These are phyloP conservation scores for Steatocranus sp. DNA, from an alignment of 2,797 vertebrate genomes.

Conservation along the genomic window DNA sequence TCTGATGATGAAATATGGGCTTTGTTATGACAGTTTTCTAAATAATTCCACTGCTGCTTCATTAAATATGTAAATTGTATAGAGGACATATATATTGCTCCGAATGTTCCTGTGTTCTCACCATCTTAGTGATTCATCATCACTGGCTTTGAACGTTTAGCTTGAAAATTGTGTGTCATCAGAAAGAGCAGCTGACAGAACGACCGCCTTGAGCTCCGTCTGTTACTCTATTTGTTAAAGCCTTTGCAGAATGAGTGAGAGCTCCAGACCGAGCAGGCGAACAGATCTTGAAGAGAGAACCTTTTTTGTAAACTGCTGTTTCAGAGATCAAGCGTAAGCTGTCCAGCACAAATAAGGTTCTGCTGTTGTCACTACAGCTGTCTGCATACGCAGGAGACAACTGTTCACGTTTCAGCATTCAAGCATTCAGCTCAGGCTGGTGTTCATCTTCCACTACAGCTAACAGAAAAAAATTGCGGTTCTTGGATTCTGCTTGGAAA, in stretches of 20 bases:
- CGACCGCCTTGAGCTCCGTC: not conserved
- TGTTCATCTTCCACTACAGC: not conserved
- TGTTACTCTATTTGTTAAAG: not conserved
- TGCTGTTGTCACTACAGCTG: not conserved
- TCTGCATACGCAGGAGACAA: not conserved
- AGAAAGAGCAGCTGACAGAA: not conserved
- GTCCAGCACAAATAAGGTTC: not conserved
- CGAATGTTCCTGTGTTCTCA: not conserved
- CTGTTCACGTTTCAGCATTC: not conserved
- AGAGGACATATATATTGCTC: not conserved
- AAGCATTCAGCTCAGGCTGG: not conserved
- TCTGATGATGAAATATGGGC: not conserved
- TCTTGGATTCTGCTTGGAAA: not conserved
- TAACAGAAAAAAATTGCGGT: rapidly evolving
- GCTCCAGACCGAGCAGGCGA: rapidly evolving
- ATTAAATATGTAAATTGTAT: not conserved
- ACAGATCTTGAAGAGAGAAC: not conserved
- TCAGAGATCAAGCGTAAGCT: not conserved
- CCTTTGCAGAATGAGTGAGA: not conserved
- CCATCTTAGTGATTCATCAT: not conserved
- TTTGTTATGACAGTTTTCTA: not conserved
- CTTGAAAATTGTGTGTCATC: not conserved
- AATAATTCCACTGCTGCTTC: not conserved
- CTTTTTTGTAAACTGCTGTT: not conserved
- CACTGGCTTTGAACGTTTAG: not conserved